Evolutionary conservation across 1,140 invertebrate genomes (phyloP), one percentile per base, ranked within the genome.

Genomic region (Cheumatopsyche charites): DNA sequence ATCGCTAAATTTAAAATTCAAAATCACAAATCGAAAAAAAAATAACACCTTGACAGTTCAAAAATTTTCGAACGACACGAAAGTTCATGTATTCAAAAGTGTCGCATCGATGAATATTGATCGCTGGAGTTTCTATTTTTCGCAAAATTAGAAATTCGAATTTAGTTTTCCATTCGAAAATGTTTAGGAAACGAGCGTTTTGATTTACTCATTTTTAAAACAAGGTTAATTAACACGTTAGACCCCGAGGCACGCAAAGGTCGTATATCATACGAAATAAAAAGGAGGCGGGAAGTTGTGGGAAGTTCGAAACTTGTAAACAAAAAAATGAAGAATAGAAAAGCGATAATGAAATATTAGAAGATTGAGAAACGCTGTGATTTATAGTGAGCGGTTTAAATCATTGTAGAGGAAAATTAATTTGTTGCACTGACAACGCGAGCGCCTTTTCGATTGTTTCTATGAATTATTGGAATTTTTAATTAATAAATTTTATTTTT

Each of bases 161-260:
- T 43, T 15, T 13, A 19, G 13, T 5, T 5, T 49, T 49, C 13
- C 17, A 13, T 5, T 4, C 4, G 4, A 49, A 49, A 36, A 36
- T 25, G 36, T 52, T 63, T 36, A 62, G 58, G 65, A 75, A 71
- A 67, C 52, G 52, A 58, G 58, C 70, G 49, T 70, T 67, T 75
- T 75, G 73, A 75, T 75, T 75, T 75, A 75, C 73, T 75, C 73
- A 72, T 72, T 71, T 75, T 75, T 75, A 75, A 75, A 75, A 75
- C 73, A 75, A 71, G 73, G 73, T 75, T 75, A 75, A 75, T 75
- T 75, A 75, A 75, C 73, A 75, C 73, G 73, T 75, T 75, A 75
- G 70, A 66, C 67, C 73, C 52, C 52, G 25, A 66, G 73, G 70
- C 73, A 75, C 73, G 73, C 73, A 75, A 75, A 19, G 66, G 12